Percentiles rank a stretch among this genome's conserved stretches.
Conservation (phyloP, 2,888 invertebrate genomes). For the Metallyticus violacea region DNA sequence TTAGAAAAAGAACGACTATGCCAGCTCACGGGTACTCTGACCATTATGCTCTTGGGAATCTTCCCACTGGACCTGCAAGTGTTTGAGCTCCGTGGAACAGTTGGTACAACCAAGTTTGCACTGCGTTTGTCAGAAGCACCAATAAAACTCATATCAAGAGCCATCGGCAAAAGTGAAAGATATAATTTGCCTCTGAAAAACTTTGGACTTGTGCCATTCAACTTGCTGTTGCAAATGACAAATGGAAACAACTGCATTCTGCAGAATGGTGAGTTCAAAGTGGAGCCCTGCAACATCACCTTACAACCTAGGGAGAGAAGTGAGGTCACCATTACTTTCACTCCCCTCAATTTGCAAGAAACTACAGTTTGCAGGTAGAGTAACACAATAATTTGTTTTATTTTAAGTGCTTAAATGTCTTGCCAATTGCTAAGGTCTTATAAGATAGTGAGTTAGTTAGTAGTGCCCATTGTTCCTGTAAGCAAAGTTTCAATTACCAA, state of each 20-base stretch:
- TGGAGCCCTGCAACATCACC: neutral
- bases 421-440: too few relatives aligned
- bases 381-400: too few relatives aligned
- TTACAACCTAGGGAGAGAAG: neutral
- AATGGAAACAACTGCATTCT: neutral
- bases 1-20: neutral
- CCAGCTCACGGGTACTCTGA: neutral
- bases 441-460: too few relatives aligned
- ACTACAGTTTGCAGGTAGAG: neutral
- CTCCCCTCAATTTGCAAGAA: neutral
- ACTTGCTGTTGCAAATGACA: neutral
- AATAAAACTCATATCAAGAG: neutral
- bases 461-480: too few relatives aligned
- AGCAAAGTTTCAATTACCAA: too few relatives aligned
- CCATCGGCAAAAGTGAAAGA: neutral
- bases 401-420: too few relatives aligned
- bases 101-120: neutral
- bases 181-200: neutral
- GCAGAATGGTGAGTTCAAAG: neutral
- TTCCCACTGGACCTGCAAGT: neutral
- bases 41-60: neutral
- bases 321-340: neutral
- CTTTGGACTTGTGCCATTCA: neutral
- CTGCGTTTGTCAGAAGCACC: neutral
- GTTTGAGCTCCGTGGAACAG: neutral